Base-by-base conservation (phyloP, 1,140 invertebrate species). In the Cephus cinctus region DNA sequence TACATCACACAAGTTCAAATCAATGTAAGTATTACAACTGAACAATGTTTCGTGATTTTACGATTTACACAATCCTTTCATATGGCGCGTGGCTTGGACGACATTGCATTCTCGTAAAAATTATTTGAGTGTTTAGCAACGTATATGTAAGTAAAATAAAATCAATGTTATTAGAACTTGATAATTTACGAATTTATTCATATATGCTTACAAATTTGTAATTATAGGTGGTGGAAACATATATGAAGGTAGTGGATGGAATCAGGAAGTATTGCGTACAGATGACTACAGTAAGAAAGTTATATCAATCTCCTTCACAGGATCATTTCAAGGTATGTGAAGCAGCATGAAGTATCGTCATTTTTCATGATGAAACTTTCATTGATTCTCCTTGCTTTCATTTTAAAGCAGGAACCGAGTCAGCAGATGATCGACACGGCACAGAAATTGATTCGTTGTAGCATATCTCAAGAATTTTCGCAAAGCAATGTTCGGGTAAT, bases 231-330 rank as follows among this genome's bases (percentile, higher is more conserved):
- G 91, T 69, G 89, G 88, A 2, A 80, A 83, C 14, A 76, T 89
- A 11, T 91, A 90, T 57, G 87, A 90, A 72, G 89, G 87, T 5
- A 70, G 79, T 6, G 88, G 88, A 0, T 92, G 89, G 89, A 78
- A 83, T 25, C 74, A 78, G 42, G 77, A 82, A 0, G 89, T 88
- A 0, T 82, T 86, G 0, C 89, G 91, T 59, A 86, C 88, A 0
- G 75, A 73, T 8, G 76, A 61, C 46, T 76, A 76, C 52, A 81
- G 81, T 53, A 60, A 57, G 43, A 75, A 68, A 30, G 68, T 71
- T 3, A 23, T 78, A 15, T 76, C 73, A 46, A 72, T 80, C 45
- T 65, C 52, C 30, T 69, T 82, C 21, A 78, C 81, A 40, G 79
- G 80, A 39, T 62, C 67, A 49, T 78, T 66, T 40, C 54, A 67